Evolutionary conservation across 2,888 invertebrate species (phyloP).

Genomic region (Caenorhabditis auriculariae): DNA sequence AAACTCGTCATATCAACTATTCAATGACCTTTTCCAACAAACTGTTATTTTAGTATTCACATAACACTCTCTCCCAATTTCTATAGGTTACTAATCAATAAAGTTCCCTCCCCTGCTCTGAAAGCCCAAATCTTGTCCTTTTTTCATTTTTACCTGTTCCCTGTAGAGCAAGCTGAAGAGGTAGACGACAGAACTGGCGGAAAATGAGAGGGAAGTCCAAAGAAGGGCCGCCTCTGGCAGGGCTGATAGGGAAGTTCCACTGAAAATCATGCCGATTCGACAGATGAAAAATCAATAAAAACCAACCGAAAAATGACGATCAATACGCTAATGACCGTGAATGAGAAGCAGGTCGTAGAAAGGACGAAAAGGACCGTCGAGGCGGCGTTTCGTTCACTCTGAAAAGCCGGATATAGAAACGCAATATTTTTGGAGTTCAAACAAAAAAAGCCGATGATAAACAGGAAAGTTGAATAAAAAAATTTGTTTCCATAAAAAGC

Average conservation of each 20-base stretch:
- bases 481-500: too few species aligned
- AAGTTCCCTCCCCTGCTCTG: too few species aligned
- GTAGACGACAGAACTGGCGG: constrained; percentile 73
- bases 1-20: too few species aligned
- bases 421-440: too few species aligned
- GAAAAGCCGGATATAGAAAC: too few species aligned
- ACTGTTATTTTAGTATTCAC: too few species aligned
- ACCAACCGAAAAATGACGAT: constrained; percentile 7
- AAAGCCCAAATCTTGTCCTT: too few species aligned
- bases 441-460: too few species aligned
- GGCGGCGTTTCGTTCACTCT: constrained; percentile 40
- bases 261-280: not conserved
- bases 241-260: constrained; percentile 14
- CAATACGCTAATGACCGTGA: constrained; percentile 8
- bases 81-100: too few species aligned
- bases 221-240: constrained; percentile 40
- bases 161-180: constrained; percentile 65
- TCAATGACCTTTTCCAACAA: too few species aligned
- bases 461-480: too few species aligned
- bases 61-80: too few species aligned
- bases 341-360: constrained; percentile 7
- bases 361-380: constrained; percentile 40
- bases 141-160: constrained; percentile 52
- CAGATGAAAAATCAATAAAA: not conserved
- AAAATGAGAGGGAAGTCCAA: constrained; percentile 40